A percentile compares a stretch with the other conserved stretches of the same genome.
These are phyloP conservation scores for Antennarius striatus DNA, from an alignment of 2,113 vertebrate species.

Conservation along the genomic window DNA sequence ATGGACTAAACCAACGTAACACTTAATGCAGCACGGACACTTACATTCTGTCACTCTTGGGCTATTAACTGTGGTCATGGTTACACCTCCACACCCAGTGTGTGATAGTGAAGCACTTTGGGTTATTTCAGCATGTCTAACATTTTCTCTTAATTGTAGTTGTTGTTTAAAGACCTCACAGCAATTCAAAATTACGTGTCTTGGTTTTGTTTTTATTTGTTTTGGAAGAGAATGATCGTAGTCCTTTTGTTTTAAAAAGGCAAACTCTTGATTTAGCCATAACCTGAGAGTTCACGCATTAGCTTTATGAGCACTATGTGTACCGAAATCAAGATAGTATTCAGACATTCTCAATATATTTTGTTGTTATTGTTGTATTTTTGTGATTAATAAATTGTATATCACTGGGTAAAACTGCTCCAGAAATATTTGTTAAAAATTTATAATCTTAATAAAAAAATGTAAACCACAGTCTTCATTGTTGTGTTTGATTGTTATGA, in stretches of 20 bases:
- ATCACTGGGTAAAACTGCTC: constrained; percentile 95
- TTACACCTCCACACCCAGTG: constrained; percentile 18
- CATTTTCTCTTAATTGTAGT: constrained; percentile 47
- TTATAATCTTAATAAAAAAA: constrained; percentile 94
- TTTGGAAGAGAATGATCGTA: constrained; percentile 60
- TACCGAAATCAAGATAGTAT: constrained; percentile 85
- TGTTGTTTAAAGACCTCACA: constrained; percentile 66
- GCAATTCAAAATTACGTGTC: constrained; percentile 80
- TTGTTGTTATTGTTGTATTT: constrained; percentile 88
- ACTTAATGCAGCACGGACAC: constrained; percentile 28
- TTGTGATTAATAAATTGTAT: constrained; percentile 91
- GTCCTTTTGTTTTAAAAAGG: constrained; percentile 98
- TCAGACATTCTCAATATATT: constrained; percentile 82
- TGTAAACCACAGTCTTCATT: constrained; percentile 45
- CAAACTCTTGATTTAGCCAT: constrained; percentile 79
- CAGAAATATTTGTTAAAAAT: constrained; percentile 90
- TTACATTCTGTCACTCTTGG: constrained; percentile 12
- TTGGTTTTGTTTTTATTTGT: constrained; percentile 79
- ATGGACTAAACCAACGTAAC: constrained; percentile 21
- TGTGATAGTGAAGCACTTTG: constrained; percentile 11
- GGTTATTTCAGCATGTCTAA: constrained; percentile 17
- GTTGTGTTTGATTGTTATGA: constrained; percentile 14
- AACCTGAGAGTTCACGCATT: constrained; percentile 73
- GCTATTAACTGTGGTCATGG: constrained; percentile 6
- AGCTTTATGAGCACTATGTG: constrained; percentile 86